Conservation (phyloP, 2,888 invertebrate genomes). For the Diachrysia chrysitis region DNA sequence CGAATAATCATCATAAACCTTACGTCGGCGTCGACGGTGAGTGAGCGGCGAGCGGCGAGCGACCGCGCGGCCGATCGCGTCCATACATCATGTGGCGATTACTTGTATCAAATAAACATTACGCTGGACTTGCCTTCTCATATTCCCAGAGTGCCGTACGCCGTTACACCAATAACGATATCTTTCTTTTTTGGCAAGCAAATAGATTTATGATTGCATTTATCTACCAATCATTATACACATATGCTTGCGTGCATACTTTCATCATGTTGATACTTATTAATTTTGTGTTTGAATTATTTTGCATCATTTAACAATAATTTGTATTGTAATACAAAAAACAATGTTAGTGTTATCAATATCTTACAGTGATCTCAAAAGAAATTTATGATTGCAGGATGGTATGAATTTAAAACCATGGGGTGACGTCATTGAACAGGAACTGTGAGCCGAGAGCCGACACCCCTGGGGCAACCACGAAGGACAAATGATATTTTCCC, state of each 20-base stretch:
- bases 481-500: constrained; percentile 68
- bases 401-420: constrained; percentile 77
- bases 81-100: constrained; percentile 87
- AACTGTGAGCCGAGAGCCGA: constrained; percentile 18
- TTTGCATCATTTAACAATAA: not conserved
- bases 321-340: not conserved
- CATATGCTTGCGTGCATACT: constrained; percentile 3
- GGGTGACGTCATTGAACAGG: constrained; percentile 30
- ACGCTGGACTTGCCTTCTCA: constrained; percentile 78
- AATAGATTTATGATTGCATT: constrained; percentile 78
- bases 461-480: constrained; percentile 61
- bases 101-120: constrained; percentile 88
- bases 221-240: constrained; percentile 45
- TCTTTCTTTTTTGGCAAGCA: constrained; percentile 73
- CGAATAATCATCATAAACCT: constrained; percentile 87
- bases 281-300: not conserved
- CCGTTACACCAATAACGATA: constrained; percentile 77
- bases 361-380: constrained; percentile 62
- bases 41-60: constrained; percentile 64
- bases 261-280: not conserved
- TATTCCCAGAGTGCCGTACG: constrained; percentile 74
- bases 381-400: constrained; percentile 69
- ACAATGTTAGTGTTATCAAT: not conserved
- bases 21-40: constrained; percentile 64
- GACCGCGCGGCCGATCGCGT: constrained; percentile 62